Evolutionary conservation across 1,140 invertebrate genomes (phyloP).

Genomic region (Cotesia glomerata): DNA sequence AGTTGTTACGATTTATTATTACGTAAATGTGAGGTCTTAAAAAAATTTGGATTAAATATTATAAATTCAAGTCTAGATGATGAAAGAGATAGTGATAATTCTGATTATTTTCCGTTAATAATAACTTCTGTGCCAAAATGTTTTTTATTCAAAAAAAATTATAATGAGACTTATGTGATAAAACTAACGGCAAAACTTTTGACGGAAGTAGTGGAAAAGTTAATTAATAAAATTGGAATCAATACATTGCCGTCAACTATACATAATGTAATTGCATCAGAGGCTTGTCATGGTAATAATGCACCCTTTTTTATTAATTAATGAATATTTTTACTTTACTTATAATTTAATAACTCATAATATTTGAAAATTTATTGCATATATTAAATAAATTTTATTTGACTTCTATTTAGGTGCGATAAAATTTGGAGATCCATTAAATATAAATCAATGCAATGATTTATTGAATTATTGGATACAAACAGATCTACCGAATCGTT

Average conservation of each 20-base stretch:
- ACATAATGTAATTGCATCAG: slow-evolving; percentile 54
- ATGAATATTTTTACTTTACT: background rate
- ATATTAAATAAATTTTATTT: slow-evolving; percentile 2
- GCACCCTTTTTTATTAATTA: too few species aligned
- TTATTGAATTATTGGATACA: slow-evolving; percentile 47
- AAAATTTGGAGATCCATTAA: slow-evolving; percentile 57
- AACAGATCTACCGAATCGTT: slow-evolving; percentile 54
- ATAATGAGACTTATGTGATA: slow-evolving; percentile 35
- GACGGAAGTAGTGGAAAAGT: slow-evolving; percentile 46
- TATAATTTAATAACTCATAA: background rate
- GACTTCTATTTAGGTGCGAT: slow-evolving; percentile 51
- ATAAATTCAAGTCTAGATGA: background rate
- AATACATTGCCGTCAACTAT: slow-evolving; percentile 51
- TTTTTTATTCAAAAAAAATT: slow-evolving; percentile 45
- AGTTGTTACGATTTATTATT: slow-evolving; percentile 38
- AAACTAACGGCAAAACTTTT: slow-evolving; percentile 43
- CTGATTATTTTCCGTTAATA: slow-evolving; percentile 22
- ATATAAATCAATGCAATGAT: slow-evolving; percentile 45
- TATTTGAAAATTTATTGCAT: background rate
- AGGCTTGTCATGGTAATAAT: slow-evolving; percentile 57
- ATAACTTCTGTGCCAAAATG: slow-evolving; percentile 52
- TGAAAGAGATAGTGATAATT: slow-evolving; percentile 18
- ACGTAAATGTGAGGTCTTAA: slow-evolving; percentile 37
- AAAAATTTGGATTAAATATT: slow-evolving; percentile 49
- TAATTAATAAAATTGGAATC: slow-evolving; percentile 30